A percentile compares a stretch with the other conserved stretches of the same genome.
phyloP scores from a whole-genome alignment of 2,797 vertebrate genomes.

The Lacerta viridis region DNA sequence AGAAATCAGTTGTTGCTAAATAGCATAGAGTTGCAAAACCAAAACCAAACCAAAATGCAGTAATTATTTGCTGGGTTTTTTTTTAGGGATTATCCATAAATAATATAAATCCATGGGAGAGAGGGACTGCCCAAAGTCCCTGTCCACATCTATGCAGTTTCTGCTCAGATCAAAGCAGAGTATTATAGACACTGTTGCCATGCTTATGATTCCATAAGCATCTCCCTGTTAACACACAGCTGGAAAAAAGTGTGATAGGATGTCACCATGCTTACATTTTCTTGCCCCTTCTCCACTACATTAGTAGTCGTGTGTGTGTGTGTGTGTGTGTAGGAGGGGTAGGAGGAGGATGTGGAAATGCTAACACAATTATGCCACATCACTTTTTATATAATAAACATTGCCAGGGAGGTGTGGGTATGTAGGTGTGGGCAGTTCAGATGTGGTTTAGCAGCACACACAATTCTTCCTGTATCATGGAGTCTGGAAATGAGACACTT shows the following conservation, averaged over 20 bases:
- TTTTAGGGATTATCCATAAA: background rate
- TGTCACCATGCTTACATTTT: background rate
- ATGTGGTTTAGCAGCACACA: background rate
- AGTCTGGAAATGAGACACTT: background rate
- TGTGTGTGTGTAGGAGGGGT: background rate
- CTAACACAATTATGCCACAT: background rate
- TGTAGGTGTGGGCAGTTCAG: background rate
- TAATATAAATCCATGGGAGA: background rate
- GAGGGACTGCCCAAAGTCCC: background rate
- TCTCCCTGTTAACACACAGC: background rate
- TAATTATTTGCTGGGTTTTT: background rate
- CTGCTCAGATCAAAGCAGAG: background rate
- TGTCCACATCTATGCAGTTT: background rate
- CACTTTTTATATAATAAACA: background rate
- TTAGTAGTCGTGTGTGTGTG: background rate
- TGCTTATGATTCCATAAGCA: background rate
- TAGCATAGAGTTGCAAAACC: background rate
- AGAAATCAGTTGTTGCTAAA: constrained; percentile 58
- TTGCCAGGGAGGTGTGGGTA: background rate
- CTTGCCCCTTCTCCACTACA: background rate
- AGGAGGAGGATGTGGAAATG: background rate
- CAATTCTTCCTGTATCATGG: background rate
- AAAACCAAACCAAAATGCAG: constrained; percentile 23
- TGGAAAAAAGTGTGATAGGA: background rate
- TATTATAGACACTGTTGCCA: background rate